Evolutionary conservation across 2,797 vertebrate genomes (phyloP).

Genomic region (Podarcis lilfordi): DNA sequence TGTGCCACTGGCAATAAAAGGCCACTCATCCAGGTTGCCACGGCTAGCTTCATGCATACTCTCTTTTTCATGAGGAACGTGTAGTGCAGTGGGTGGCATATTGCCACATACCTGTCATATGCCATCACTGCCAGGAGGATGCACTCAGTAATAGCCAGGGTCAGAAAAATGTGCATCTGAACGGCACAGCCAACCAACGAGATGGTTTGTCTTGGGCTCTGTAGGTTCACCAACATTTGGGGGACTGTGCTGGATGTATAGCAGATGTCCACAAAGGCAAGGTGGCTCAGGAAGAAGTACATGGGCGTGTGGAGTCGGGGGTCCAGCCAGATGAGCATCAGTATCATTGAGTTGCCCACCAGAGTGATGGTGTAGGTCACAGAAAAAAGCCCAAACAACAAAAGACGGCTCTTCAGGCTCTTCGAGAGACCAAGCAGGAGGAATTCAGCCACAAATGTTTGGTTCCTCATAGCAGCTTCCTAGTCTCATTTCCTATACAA

Average conservation of each 20-base stretch:
- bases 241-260: conserved; percentile 70
- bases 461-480: conserved; percentile 1
- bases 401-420: conserved; percentile 32
- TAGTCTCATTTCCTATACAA: no score
- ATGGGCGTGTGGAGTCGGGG: conserved; percentile 62
- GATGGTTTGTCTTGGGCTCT: conserved; percentile 49
- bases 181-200: conserved; percentile 58
- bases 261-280: conserved; percentile 67
- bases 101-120: conserved; percentile 36
- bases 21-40: conserved; percentile 59
- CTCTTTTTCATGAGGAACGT: conserved; percentile 54
- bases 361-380: conserved; percentile 61
- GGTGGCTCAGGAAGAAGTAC: conserved; percentile 69
- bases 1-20: conserved; percentile 44
- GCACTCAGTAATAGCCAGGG: conserved; percentile 63
- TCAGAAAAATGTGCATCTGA: conserved; percentile 66
- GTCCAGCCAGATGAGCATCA: conserved; percentile 51
- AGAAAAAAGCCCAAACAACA: conserved; percentile 61
- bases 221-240: conserved; percentile 64
- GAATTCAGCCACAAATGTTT: conserved; percentile 48
- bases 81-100: conserved; percentile 68
- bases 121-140: conserved; percentile 70
- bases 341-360: conserved; percentile 55
- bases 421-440: conserved; percentile 57
- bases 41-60: conserved; percentile 39